Conservation (phyloP, 2,888 invertebrate genomes). For the Diploptera punctata region DNA sequence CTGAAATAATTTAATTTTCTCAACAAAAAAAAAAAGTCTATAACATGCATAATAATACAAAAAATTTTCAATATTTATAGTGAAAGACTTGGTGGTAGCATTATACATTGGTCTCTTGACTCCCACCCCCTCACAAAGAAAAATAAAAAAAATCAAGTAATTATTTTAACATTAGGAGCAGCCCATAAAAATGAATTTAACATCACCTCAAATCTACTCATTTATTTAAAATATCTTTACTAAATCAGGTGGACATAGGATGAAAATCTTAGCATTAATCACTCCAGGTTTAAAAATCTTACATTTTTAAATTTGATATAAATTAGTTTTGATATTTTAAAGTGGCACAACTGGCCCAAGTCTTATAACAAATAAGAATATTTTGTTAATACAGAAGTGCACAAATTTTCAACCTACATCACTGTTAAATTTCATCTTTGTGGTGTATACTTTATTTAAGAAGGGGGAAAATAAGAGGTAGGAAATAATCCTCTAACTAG, state of each 20-base stretch:
- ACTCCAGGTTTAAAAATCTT: conserved; percentile 5
- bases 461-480: background rate
- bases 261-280: conserved; percentile 13
- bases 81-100: too few relatives aligned
- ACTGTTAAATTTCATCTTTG: conserved; percentile 11
- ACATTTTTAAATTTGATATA: conserved; percentile 9
- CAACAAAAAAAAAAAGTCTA: too few relatives aligned
- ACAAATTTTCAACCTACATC: conserved; percentile 30
- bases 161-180: background rate
- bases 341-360: background rate
- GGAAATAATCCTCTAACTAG: conserved; percentile 4
- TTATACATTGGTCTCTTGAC: background rate
- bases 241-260: conserved; percentile 29
- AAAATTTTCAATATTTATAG: too few relatives aligned
- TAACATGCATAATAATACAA: too few relatives aligned
- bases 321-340: background rate
- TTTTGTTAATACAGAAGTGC: background rate
- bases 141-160: background rate
- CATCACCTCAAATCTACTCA: conserved; percentile 14
- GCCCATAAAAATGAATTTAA: conserved; percentile 5
- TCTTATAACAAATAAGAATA: too few relatives aligned
- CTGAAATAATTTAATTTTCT: too few relatives aligned
- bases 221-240: conserved; percentile 29
- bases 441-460: background rate
- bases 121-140: background rate